phyloP scores from a whole-genome alignment of 2,113 vertebrate genomes.

The Platysternon megacephalum region DNA sequence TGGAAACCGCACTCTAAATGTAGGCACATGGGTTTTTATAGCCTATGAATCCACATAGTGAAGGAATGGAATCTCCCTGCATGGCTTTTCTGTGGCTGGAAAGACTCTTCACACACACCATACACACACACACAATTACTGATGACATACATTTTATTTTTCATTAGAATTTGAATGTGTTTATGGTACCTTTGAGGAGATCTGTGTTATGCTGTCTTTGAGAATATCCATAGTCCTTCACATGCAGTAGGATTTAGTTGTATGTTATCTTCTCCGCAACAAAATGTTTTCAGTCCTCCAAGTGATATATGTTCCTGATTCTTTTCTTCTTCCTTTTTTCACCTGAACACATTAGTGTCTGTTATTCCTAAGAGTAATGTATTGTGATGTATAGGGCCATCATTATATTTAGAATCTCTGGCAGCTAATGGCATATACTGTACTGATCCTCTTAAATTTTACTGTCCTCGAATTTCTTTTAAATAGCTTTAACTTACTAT shows the following conservation, averaged over 20 bases:
- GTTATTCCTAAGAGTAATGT: background rate
- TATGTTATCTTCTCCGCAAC: background rate
- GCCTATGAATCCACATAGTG: background rate
- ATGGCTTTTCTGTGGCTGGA: background rate
- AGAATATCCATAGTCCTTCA: background rate
- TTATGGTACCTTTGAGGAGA: background rate
- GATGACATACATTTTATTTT: background rate
- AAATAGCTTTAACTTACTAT: accelerated
- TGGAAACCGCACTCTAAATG: background rate
- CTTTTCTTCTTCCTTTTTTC: background rate
- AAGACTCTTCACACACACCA: background rate
- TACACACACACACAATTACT: background rate
- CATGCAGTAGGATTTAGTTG: background rate
- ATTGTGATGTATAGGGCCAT: background rate
- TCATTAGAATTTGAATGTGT: accelerated
- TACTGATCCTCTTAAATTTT: background rate
- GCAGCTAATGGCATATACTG: background rate
- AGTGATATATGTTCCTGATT: background rate
- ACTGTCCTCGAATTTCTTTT: background rate
- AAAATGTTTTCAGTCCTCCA: background rate
- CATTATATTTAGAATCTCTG: background rate
- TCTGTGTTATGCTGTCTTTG: slow-evolving; percentile 3
- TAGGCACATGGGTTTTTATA: background rate
- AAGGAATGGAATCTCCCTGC: background rate
- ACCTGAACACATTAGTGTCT: background rate